A percentile compares a stretch with the other conserved stretches of the same genome.
These are phyloP conservation scores for Noturus placidus DNA, from an alignment of 2,113 vertebrate genomes.

Conservation along the genomic window DNA sequence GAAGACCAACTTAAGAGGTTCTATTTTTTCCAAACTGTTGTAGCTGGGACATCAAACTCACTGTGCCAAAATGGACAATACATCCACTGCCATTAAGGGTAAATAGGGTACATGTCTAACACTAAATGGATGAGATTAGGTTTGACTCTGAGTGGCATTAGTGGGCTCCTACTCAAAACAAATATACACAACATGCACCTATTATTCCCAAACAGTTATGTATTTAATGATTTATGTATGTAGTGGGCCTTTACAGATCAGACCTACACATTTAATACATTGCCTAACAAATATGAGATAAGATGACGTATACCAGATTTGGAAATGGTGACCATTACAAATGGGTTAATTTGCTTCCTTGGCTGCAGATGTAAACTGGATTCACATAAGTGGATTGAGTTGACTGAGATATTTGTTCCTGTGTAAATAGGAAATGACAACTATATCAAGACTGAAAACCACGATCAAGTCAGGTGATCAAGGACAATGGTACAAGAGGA, in stretches of 20 bases:
- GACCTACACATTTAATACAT: not conserved
- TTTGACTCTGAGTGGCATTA: conserved; percentile 32
- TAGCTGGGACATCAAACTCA: conserved; percentile 38
- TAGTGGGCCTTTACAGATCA: not conserved
- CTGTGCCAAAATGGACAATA: conserved; percentile 32
- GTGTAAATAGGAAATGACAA: not conserved
- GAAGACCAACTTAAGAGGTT: not conserved
- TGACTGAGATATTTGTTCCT: not conserved
- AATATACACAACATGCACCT: not conserved
- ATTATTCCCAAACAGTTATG: not conserved
- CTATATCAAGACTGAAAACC: not conserved
- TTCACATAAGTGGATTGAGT: not conserved
- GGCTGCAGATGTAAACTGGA: not conserved
- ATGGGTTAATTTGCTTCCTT: not conserved
- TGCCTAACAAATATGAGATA: not conserved
- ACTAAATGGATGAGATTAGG: conserved; percentile 27
- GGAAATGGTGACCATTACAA: not conserved
- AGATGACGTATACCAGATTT: not conserved
- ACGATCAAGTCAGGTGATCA: not conserved
- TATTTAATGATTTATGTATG: not conserved
- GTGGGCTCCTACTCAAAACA: not conserved
- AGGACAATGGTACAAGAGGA: not conserved
- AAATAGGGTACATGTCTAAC: conserved; percentile 15
- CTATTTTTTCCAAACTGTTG: conserved; percentile 28
- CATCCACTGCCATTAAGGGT: conserved; percentile 32